These are phyloP conservation scores for Hypomecis punctinalis DNA, from an alignment of 2,888 invertebrate species.

Conservation along the genomic window DNA sequence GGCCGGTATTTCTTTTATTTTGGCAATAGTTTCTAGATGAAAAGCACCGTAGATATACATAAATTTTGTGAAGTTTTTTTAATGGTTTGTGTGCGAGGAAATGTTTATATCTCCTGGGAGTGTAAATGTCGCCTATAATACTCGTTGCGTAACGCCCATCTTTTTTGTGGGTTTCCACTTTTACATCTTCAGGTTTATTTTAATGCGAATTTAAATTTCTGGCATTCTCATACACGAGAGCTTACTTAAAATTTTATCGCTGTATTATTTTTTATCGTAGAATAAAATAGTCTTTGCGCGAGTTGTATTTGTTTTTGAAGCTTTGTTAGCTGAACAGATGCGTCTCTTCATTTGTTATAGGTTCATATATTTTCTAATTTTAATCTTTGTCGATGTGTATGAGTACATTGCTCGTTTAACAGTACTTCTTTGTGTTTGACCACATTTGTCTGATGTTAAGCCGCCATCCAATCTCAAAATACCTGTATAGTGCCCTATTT, in stretches of 20 bases:
- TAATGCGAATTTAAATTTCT: constrained; percentile 52
- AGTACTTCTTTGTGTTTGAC: too few relatives aligned
- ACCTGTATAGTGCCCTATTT: too few relatives aligned
- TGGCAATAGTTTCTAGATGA: constrained; percentile 14
- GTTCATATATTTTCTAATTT: too few relatives aligned
- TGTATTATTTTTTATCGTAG: constrained; percentile 39
- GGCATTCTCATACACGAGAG: constrained; percentile 47
- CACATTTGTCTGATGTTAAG: too few relatives aligned
- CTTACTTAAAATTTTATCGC: constrained; percentile 44
- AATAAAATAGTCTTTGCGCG: constrained; percentile 30
- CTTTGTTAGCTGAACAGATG: constrained; percentile 12
- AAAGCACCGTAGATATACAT: constrained; percentile 22
- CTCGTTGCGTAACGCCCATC: constrained; percentile 59
- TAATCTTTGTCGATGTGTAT: too few relatives aligned
- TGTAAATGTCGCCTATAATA: constrained; percentile 56
- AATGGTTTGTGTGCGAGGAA: constrained; percentile 54
- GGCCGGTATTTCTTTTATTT: constrained; percentile 6
- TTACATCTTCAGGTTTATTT: constrained; percentile 58
- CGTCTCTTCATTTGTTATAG: background rate
- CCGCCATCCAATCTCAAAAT: too few relatives aligned
- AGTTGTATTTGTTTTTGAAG: constrained; percentile 7
- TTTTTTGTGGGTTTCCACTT: constrained; percentile 53
- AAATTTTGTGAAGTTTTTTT: constrained; percentile 19
- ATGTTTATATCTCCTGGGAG: constrained; percentile 59
- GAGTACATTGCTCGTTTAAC: too few relatives aligned